Evolutionary conservation across 2,113 vertebrate species (phyloP), one percentile per base, ranked within the genome.

Genomic region (Hippocampus zosterae): DNA sequence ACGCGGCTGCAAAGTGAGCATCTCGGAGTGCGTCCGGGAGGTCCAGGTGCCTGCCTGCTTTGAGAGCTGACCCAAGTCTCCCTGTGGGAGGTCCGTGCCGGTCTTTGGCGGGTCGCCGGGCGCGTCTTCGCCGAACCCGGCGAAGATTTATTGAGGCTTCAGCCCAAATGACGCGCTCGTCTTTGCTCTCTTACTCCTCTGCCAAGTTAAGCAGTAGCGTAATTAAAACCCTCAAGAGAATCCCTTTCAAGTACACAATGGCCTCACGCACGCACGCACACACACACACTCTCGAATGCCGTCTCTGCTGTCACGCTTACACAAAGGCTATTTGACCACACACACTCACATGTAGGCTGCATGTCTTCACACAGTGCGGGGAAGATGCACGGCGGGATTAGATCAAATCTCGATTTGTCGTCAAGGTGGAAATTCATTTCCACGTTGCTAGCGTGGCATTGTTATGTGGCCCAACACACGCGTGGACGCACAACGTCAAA

Each of bases 191-290:
- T 88, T 86, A 76, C 87, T 81, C 87, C 84, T 84, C 89, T 93
- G 92, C 91, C 91, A 92, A 92, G 91, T 92, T 91, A 92, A 92
- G 92, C 89, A 87, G 88, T 89, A 88, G 88, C 90, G 84, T 92
- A 92, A 93, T 93, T 92, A 92, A 91, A 92, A 92, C 88, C 63
- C 90, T 87, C 89, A 70, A 84, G 82, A 90, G 91, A 92, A 92
- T 91, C 89, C 85, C 81, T 92, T 91, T 92, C 88, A 92, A 90
- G 90, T 88, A 81, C 83, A 91, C 89, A 91, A 90, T 90, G 84
- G 87, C 82, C 88, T 89, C 84, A 86, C 82, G 85, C 74, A 71
- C 74, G 73, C 74, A 73, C 84, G 82, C 75, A 71, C 62, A 67
- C 73, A 73, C 62, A 67, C 73, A 66, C 67, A 73, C 72, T 67